Base-by-base conservation (phyloP, 2,888 invertebrate genomes). In the Diaphora mendica region DNA sequence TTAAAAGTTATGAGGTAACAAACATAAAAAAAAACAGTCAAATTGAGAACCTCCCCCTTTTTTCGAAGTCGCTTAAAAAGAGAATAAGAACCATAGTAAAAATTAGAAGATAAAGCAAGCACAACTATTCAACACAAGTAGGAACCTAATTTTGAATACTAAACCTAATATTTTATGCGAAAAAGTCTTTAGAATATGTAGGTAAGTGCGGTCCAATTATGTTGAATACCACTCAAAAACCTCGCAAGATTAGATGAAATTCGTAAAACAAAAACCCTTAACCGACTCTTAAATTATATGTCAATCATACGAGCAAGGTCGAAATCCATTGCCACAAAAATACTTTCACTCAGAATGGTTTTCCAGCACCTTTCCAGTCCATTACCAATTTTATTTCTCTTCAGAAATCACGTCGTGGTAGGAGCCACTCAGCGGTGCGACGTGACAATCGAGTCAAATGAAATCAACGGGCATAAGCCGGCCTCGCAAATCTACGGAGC, bases 391-490 rank as follows among this genome's bases (percentile, higher is more conserved):
- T 94, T 93, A 95, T 94, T 93, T 89, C 91, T 85, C 88, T 89
- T 91, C 90, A 91, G 92, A 94, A 94, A 94, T 93, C 91, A 91
- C 91, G 93, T 91, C 90, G 89, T 83, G 82, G 86, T 85, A 87
- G 85, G 79, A 88, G 90, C 91, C 94, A 94, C 94, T 94, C 93
- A 92, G 85, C 75, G 86, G 77, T 82, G 87, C 88, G 90, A 94
- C 95, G 94, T 94, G 95, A 94, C 94, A 93, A 93, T 93, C 91
- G 91, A 84, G 89, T 88, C 87, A 89, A 94, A 95, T 94, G 94
- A 94, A 95, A 94, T 95, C 94, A 94, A 88, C 89, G 91, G 81
- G 89, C 95, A 91, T 95, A 95, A 95, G 94, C 94, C 90, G 89
- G 86, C 85, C 92, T 90, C 95, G 90, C 93, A 94, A 94, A 94